Evolutionary conservation across 2,888 invertebrate genomes (phyloP), one percentile per base, ranked within the genome.

Genomic region (Omphaloscelis lunosa): DNA sequence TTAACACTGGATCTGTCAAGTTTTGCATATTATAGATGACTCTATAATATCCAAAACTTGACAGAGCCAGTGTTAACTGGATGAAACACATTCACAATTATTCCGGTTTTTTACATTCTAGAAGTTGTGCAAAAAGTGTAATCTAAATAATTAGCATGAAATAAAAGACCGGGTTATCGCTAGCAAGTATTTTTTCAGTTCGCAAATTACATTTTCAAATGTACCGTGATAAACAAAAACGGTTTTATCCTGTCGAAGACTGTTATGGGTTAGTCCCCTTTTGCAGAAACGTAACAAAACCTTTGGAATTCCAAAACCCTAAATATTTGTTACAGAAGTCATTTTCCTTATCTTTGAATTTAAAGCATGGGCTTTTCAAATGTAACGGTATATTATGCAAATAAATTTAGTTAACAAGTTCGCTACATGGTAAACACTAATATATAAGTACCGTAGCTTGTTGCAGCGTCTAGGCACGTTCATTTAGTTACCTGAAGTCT

Each of bases 401-500:
- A n/a, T n/a, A n/a, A n/a, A n/a, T 48, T 72, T 65, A 48, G 68
- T 79, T 76, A 76, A 65, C 67, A 83, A 68, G 63, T 61, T 65
- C 53, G 34, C 61, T 41, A 75, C 45, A 76, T 68, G 41, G 29
- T 51, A 62, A 72, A 59, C 65, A 61, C 41, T 65, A 66, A 62
- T 62, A 62, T 70, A 53, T 34, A 81, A 76, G 84, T 82, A 85
- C 82, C 84, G 85, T 80, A 79, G 62, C 62, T 79, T 77, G 73
- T 88, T 85, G 86, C 83, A 82, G 75, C 73, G 87, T 77, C 87
- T 88, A 87, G 87, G 83, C 91, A 89, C 90, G 89, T 86, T 51
- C 65, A 67, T 66, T 75, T 75, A 72, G 77, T 34, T 72, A 76
- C 73, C 72, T 81, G 71, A 78, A 77, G 80, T 65, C 79, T 81